A percentile compares a stretch with the other conserved stretches of the same genome.
Evolutionary conservation across 2,797 vertebrate species (phyloP).

Genomic region (Caiman crocodilus): DNA sequence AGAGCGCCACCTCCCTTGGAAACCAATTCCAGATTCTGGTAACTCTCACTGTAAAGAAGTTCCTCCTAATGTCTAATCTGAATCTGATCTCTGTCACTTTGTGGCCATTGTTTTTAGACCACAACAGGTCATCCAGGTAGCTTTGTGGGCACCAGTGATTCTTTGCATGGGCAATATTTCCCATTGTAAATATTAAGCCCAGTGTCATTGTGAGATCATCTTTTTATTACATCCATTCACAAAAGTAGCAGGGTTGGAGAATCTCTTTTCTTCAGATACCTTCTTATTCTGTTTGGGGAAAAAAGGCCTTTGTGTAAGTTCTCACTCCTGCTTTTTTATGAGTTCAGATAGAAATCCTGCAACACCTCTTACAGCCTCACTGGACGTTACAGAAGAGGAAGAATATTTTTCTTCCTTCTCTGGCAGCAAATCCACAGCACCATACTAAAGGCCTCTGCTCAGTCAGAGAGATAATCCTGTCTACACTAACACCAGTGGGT

Average conservation of each 20-base stretch:
- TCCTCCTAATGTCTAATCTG: no score
- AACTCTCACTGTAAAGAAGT: no score
- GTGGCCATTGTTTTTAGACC: no score
- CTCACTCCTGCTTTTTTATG: not conserved
- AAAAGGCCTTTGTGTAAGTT: not conserved
- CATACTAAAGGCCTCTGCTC: not conserved
- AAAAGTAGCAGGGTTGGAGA: not conserved
- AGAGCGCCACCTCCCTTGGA: no score
- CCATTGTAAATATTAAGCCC: not conserved
- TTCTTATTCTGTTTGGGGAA: not conserved
- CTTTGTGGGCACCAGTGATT: not conserved
- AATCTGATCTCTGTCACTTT: no score
- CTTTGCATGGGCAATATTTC: not conserved
- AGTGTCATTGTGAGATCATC: not conserved
- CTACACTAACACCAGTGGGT: not conserved
- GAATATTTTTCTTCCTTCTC: not conserved
- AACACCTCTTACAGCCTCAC: not conserved
- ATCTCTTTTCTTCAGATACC: not conserved
- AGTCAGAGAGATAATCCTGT: not conserved
- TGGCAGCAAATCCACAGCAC: not conserved
- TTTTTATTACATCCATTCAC: rapidly evolving
- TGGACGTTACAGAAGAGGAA: not conserved
- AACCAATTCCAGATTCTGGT: no score
- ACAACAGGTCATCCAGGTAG: no score
- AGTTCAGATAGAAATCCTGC: not conserved